Conservation (phyloP, 1,140 invertebrate genomes). For the Arctopsyche grandis region DNA sequence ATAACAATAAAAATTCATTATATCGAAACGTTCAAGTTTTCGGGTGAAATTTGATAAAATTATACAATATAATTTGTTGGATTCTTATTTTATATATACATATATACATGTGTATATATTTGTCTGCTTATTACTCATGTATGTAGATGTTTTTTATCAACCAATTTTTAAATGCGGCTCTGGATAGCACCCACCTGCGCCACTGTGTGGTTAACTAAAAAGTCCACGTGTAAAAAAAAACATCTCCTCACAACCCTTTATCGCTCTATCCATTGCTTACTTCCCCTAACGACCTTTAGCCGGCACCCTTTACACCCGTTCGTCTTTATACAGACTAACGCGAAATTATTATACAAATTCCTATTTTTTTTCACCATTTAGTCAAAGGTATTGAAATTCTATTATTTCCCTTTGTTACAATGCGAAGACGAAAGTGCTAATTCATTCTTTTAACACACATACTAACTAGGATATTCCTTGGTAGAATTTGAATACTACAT, state of each 20-base stretch:
- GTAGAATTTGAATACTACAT: too few relatives aligned
- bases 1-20: not conserved
- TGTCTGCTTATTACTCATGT: not conserved
- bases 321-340: constrained; percentile 14
- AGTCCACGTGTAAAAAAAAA: constrained; percentile 41
- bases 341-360: constrained; percentile 3
- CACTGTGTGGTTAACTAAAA: constrained; percentile 45
- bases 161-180: constrained; percentile 29
- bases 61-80: too few relatives aligned
- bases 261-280: constrained; percentile 24
- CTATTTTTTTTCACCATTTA: not conserved
- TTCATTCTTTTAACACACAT: too few relatives aligned
- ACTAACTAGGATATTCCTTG: too few relatives aligned
- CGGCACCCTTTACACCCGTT: not conserved
- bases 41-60: too few relatives aligned
- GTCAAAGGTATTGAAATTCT: not conserved
- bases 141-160: too few relatives aligned
- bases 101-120: too few relatives aligned
- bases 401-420: not conserved
- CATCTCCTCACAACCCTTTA: constrained; percentile 38
- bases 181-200: constrained; percentile 43
- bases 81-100: too few relatives aligned
- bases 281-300: not conserved
- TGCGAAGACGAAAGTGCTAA: too few relatives aligned
- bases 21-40: too few relatives aligned